phyloP scores from a whole-genome alignment of 2,888 invertebrate species.

The Esperia sulphurella region DNA sequence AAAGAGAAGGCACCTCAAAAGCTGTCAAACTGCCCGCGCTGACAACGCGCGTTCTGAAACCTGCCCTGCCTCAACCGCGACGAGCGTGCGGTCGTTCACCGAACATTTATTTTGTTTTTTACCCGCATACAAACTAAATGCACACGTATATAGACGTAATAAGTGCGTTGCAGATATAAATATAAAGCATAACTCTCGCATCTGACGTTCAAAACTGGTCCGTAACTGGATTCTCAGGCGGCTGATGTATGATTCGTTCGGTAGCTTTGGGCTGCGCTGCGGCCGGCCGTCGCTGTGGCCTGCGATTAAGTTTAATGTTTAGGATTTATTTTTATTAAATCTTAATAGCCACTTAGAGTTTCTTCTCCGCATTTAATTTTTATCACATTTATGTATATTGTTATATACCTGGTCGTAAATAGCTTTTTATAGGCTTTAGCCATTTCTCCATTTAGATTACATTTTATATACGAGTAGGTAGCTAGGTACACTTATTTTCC shows the following conservation, averaged over 20 bases:
- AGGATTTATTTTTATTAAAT: constrained; percentile 30
- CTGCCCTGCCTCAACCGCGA: constrained; percentile 66
- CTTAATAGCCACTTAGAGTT: constrained; percentile 16
- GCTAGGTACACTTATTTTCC: too few relatives aligned
- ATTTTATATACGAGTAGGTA: too few relatives aligned
- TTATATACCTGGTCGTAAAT: neutral
- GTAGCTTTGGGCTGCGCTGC: constrained; percentile 44
- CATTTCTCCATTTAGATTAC: too few relatives aligned
- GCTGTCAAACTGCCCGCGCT: constrained; percentile 71
- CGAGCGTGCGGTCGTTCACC: constrained; percentile 61
- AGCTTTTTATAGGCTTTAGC: neutral
- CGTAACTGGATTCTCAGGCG: constrained; percentile 49
- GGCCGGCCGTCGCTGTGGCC: constrained; percentile 8
- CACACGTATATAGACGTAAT: constrained; percentile 39
- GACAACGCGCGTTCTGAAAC: constrained; percentile 38
- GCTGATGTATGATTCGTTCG: constrained; percentile 24
- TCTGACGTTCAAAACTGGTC: constrained; percentile 60
- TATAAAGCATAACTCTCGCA: constrained; percentile 58
- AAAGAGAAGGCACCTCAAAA: constrained; percentile 72
- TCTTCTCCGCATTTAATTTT: constrained; percentile 6
- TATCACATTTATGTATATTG: constrained; percentile 1
- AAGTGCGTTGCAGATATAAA: constrained; percentile 34
- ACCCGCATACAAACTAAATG: constrained; percentile 68
- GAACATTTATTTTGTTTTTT: constrained; percentile 70
- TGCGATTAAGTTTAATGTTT: constrained; percentile 30